Percentiles rank a stretch among this genome's conserved stretches.
Conservation (phyloP, 2,797 vertebrate species). For the Mycteria americana region DNA sequence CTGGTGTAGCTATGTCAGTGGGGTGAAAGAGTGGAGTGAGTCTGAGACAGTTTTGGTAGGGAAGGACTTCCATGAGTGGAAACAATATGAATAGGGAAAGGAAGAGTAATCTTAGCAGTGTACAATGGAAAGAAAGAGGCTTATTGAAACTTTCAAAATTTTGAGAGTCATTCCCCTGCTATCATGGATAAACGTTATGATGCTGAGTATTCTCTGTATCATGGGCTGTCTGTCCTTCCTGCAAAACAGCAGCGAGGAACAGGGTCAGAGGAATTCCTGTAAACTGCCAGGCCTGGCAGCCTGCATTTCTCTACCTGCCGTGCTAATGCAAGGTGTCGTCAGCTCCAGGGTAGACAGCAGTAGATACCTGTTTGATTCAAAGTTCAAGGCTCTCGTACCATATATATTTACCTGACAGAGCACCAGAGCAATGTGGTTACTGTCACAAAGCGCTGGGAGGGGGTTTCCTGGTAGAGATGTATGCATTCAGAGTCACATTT, state of each 20-base stretch:
- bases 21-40: background rate
- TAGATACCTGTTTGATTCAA: background rate
- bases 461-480: background rate
- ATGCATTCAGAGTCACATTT: constrained; percentile 2
- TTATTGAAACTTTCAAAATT: background rate
- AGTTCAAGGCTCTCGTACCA: background rate
- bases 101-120: background rate
- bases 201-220: background rate
- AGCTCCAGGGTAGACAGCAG: background rate
- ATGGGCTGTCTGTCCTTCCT: background rate
- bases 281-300: background rate
- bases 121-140: background rate
- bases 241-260: background rate
- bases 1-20: background rate
- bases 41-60: background rate
- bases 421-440: background rate
- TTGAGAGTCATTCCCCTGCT: background rate
- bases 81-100: background rate
- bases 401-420: background rate
- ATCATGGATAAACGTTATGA: background rate
- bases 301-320: background rate
- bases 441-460: background rate
- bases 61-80: background rate
- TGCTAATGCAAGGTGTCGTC: background rate
- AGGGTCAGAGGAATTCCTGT: background rate